A percentile compares a stretch with the other conserved stretches of the same genome.
Evolutionary conservation across 2,113 vertebrate species (phyloP).

Genomic region (Hypanus sabinus): DNA sequence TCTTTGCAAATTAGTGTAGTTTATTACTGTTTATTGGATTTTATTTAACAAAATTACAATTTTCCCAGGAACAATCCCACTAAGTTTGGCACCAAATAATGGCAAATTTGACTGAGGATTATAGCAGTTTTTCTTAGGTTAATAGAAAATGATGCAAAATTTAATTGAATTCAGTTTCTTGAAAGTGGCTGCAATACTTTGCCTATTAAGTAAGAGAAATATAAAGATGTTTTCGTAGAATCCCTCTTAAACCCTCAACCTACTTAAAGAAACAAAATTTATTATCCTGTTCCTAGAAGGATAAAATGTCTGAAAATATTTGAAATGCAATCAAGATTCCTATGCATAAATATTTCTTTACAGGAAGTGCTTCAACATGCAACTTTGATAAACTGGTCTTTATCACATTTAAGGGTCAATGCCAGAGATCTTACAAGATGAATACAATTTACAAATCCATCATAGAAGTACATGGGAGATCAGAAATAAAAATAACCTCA

Average conservation of each 20-base stretch:
- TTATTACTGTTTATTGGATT: slow-evolving; percentile 1
- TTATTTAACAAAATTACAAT: background rate
- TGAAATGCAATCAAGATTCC: background rate
- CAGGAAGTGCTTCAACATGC: background rate
- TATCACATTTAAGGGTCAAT: background rate
- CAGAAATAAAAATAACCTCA: background rate
- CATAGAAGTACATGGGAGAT: background rate
- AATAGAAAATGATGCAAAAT: background rate
- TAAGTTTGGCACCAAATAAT: background rate
- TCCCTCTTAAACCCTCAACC: background rate
- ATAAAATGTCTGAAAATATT: background rate
- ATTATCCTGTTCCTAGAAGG: background rate
- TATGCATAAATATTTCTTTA: background rate
- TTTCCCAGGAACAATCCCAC: background rate
- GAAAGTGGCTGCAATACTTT: background rate
- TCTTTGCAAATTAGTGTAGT: background rate
- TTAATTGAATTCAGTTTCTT: background rate
- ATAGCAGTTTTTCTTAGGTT: background rate
- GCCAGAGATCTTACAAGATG: background rate
- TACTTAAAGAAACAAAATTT: background rate
- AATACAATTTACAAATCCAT: background rate
- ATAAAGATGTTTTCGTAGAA: background rate
- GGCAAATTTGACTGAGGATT: background rate
- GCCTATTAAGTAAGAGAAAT: background rate
- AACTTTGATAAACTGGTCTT: background rate